Conservation (phyloP, 1,140 invertebrate genomes). For the Drosophila paulistorum region DNA sequence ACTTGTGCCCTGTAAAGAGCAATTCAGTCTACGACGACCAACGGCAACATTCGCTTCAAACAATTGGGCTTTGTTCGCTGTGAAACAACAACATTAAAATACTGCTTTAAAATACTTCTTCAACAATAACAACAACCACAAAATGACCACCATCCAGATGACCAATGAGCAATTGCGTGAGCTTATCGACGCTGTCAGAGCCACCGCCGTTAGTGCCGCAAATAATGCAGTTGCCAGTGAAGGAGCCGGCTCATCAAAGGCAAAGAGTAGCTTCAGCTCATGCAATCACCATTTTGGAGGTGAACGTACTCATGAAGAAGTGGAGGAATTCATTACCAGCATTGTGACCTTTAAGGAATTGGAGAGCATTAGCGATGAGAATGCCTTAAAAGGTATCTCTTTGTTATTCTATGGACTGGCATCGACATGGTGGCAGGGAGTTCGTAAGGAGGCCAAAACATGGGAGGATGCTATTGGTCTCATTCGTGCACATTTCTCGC, state of each 20-base stretch:
- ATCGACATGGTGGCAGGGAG: constrained; percentile 83
- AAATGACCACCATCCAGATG: constrained; percentile 47
- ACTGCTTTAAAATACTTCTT: constrained; percentile 17
- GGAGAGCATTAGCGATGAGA: constrained; percentile 75
- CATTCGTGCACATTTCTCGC: constrained; percentile 74
- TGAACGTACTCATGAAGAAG: constrained; percentile 63
- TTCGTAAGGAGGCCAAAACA: constrained; percentile 76
- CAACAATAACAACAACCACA: constrained; percentile 44
- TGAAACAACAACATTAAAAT: constrained; percentile 2
- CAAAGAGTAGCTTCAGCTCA: constrained; percentile 70
- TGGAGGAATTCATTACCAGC: constrained; percentile 75
- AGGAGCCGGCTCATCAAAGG: constrained; percentile 27
- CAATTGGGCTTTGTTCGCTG: constrained; percentile 58
- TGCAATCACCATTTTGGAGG: constrained; percentile 66
- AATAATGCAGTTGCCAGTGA: constrained; percentile 36
- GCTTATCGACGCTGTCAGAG: constrained; percentile 66
- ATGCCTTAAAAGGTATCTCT: constrained; percentile 81
- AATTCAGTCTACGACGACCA: constrained; percentile 54
- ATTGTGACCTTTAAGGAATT: constrained; percentile 72
- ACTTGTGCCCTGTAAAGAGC: background rate
- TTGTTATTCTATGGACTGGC: constrained; percentile 82
- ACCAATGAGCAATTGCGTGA: constrained; percentile 67
- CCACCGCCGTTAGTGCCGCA: constrained; percentile 40
- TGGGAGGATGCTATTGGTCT: constrained; percentile 70
- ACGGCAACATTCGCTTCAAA: constrained; percentile 56